Evolutionary conservation across 2,113 vertebrate species (phyloP).

Genomic region (Crotophaga sulcirostris): DNA sequence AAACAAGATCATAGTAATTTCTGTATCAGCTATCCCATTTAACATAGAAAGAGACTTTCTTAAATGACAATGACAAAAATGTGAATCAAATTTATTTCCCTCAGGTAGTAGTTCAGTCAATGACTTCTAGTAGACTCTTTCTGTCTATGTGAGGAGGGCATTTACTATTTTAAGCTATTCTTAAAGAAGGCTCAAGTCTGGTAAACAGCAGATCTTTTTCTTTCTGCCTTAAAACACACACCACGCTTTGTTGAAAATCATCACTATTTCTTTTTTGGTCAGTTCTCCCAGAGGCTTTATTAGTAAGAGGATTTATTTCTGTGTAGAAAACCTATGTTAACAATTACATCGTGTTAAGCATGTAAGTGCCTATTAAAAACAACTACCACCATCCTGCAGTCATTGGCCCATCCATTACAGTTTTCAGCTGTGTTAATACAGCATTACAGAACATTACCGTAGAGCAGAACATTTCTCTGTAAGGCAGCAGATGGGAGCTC

Average conservation of each 20-base stretch:
- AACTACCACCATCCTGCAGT: background rate
- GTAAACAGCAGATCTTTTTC: background rate
- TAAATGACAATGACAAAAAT: constrained; percentile 7
- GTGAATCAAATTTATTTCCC: background rate
- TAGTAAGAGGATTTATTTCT: background rate
- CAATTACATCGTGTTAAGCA: background rate
- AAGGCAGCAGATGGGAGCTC: constrained; percentile 25
- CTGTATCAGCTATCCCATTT: background rate
- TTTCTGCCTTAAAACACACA: background rate
- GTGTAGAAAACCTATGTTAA: background rate
- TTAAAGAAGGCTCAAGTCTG: background rate
- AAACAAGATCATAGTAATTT: background rate
- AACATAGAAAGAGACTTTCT: background rate
- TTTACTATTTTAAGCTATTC: background rate
- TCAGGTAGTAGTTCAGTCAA: background rate
- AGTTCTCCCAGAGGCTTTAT: background rate
- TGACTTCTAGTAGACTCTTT: background rate
- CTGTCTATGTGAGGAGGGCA: background rate
- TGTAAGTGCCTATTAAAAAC: background rate
- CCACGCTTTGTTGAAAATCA: background rate
- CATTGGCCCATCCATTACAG: background rate
- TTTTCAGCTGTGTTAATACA: background rate
- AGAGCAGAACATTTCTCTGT: background rate
- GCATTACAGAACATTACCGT: background rate
- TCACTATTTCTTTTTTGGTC: background rate